Evolutionary conservation across 1,140 invertebrate species (phyloP).

Genomic region (Leptonema lineaticorne): DNA sequence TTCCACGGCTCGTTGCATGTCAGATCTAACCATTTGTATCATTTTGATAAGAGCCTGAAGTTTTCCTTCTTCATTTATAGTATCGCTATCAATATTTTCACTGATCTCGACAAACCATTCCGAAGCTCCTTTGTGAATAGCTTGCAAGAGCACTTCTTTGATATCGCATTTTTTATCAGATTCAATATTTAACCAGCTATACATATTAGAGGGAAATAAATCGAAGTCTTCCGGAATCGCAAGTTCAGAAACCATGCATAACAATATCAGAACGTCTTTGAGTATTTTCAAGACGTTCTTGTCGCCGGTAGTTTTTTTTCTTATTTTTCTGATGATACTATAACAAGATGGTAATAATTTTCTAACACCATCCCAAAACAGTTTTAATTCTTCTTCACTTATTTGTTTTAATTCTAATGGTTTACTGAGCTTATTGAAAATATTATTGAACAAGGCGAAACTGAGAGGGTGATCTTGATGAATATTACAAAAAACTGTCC

Average conservation of each 20-base stretch:
- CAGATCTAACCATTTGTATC: slow-evolving; percentile 76
- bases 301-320: slow-evolving; percentile 69
- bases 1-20: slow-evolving; percentile 78
- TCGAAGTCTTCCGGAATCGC: slow-evolving; percentile 62
- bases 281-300: slow-evolving; percentile 67
- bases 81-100: slow-evolving; percentile 64
- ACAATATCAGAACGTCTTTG: slow-evolving; percentile 68
- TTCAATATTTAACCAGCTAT: slow-evolving; percentile 61
- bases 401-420: slow-evolving; percentile 64
- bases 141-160: slow-evolving; percentile 62
- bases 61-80: slow-evolving; percentile 62
- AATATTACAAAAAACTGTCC: slow-evolving; percentile 72
- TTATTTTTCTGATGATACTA: slow-evolving; percentile 69
- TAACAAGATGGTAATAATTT: slow-evolving; percentile 75
- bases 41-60: slow-evolving; percentile 78
- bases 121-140: slow-evolving; percentile 68
- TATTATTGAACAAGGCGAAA: slow-evolving; percentile 69
- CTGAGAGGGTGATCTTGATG: slow-evolving; percentile 75
- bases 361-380: slow-evolving; percentile 77
- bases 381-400: slow-evolving; percentile 69
- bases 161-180: slow-evolving; percentile 61
- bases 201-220: slow-evolving; percentile 68
- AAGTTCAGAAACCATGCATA: slow-evolving; percentile 61
- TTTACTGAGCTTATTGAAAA: slow-evolving; percentile 66
- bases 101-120: slow-evolving; percentile 77